phyloP scores from a whole-genome alignment of 2,888 invertebrate species.

The Aphidius colemani region DNA sequence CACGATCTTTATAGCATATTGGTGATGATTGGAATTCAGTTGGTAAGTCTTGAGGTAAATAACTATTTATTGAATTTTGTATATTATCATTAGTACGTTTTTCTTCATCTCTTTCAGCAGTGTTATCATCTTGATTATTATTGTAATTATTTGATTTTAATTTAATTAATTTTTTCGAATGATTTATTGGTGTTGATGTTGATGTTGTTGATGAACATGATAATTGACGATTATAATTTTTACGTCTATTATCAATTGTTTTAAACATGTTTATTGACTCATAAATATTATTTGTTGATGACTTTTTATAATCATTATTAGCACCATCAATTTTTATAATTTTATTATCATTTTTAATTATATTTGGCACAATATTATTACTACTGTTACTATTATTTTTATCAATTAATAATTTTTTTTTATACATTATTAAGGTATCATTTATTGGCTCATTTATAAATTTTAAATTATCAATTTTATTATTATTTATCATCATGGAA shows the following conservation, averaged over 20 bases:
- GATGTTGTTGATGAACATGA: constrained; percentile 30
- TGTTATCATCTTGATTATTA: constrained; percentile 37
- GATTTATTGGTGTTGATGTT: constrained; percentile 25
- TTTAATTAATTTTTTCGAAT: too few species aligned
- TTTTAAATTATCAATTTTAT: constrained; percentile 19
- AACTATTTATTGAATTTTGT: constrained; percentile 26
- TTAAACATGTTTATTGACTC: constrained; percentile 16
- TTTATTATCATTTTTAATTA: constrained; percentile 11
- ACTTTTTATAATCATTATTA: not conserved
- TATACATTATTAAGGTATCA: constrained; percentile 17
- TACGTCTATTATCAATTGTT: not conserved
- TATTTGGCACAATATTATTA: constrained; percentile 22
- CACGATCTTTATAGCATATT: constrained; percentile 53
- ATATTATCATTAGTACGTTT: constrained; percentile 30
- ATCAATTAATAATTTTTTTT: too few species aligned
- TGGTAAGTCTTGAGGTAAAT: constrained; percentile 44
- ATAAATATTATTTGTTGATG: not conserved
- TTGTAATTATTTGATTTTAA: too few species aligned
- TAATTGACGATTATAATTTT: constrained; percentile 6
- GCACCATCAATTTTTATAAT: constrained; percentile 2
- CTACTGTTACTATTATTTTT: constrained; percentile 6
- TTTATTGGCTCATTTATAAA: constrained; percentile 30
- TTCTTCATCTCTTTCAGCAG: constrained; percentile 25
- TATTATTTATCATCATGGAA: constrained; percentile 33
- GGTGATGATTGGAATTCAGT: constrained; percentile 54